These are phyloP conservation scores for Pocota personata DNA, from an alignment of 2,888 invertebrate species.

Conservation along the genomic window DNA sequence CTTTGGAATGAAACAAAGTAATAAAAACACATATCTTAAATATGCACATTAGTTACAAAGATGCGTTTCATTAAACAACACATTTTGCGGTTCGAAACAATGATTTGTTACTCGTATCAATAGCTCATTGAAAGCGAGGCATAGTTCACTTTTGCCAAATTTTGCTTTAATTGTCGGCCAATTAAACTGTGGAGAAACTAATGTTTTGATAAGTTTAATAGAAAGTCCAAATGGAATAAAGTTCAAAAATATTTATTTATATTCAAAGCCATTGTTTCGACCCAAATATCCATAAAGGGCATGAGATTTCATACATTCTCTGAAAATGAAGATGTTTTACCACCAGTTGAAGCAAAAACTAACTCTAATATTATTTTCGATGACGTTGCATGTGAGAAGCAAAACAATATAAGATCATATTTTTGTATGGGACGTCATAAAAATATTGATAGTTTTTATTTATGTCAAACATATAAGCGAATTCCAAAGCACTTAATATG, in stretches of 20 bases:
- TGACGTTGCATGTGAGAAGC: no score
- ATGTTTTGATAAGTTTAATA: slow-evolving; percentile 77
- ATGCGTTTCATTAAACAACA: slow-evolving; percentile 52
- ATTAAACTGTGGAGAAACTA: slow-evolving; percentile 80
- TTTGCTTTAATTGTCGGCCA: slow-evolving; percentile 77
- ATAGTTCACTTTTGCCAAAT: slow-evolving; percentile 77
- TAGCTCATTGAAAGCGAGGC: slow-evolving; percentile 48
- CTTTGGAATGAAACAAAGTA: no score
- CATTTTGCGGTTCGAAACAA: no score
- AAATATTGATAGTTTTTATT: slow-evolving; percentile 36
- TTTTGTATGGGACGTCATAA: slow-evolving; percentile 74
- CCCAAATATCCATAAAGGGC: slow-evolving; percentile 62
- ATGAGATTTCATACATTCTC: no score
- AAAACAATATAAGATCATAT: slow-evolving; percentile 74
- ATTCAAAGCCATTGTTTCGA: slow-evolving; percentile 77
- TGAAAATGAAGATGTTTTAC: no score
- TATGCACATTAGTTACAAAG: slow-evolving; percentile 15
- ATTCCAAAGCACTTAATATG: slow-evolving; percentile 77
- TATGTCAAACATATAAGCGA: slow-evolving; percentile 26
- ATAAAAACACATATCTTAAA: no score
- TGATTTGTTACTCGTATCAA: background rate
- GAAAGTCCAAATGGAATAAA: slow-evolving; percentile 77
- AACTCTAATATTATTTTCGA: no score
- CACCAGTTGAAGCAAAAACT: no score
- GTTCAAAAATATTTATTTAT: slow-evolving; percentile 80